Conservation (phyloP, 2,888 invertebrate species). For the Aplocera efformata region DNA sequence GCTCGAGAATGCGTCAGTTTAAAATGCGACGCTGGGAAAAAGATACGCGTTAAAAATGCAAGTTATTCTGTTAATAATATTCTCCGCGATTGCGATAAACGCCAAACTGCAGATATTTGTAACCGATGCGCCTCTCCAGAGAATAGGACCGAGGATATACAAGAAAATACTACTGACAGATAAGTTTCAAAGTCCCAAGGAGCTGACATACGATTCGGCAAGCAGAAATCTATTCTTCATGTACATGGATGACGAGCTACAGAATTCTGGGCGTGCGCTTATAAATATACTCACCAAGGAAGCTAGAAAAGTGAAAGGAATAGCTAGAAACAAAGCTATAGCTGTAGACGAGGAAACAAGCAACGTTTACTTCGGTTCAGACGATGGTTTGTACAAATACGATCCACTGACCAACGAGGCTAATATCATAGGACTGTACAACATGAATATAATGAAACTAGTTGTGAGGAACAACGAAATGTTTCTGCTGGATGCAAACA, state of each 20-base stretch:
- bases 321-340: conserved; percentile 61
- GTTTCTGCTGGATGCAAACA: conserved; percentile 62
- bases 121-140: conserved; percentile 54
- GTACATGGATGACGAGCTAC: conserved; percentile 65
- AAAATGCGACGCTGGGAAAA: conserved; percentile 33
- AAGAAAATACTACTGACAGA: conserved; percentile 59
- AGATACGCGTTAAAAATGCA: conserved; percentile 37
- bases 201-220: conserved; percentile 63
- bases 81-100: conserved; percentile 39
- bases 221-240: conserved; percentile 66
- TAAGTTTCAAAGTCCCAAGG: conserved; percentile 51
- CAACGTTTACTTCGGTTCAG: conserved; percentile 68
- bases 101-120: conserved; percentile 49
- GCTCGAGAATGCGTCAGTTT: conserved; percentile 43
- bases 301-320: conserved; percentile 52
- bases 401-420: conserved; percentile 53
- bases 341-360: conserved; percentile 59
- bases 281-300: conserved; percentile 60
- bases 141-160: conserved; percentile 57
- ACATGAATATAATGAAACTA: conserved; percentile 63
- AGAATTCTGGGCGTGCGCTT: conserved; percentile 62
- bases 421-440: conserved; percentile 56
- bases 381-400: conserved; percentile 64
- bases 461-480: conserved; percentile 63
- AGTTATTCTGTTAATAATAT: conserved; percentile 32